Evolutionary conservation across 2,797 vertebrate genomes (phyloP).

Genomic region (Hippopotamyrus pictus): DNA sequence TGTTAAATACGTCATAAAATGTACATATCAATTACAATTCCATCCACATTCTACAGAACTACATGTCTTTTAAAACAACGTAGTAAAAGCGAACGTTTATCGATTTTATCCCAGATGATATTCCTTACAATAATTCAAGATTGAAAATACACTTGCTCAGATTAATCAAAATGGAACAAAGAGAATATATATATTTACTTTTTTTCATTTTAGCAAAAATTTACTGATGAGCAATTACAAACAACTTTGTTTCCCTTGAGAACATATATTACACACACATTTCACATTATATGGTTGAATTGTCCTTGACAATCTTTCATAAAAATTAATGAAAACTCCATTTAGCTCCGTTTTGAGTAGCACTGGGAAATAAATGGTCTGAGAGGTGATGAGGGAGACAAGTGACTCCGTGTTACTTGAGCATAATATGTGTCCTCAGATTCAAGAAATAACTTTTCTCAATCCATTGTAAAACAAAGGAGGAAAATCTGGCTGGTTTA

Average conservation of each 20-base stretch:
- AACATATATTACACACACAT: neutral
- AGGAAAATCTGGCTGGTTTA: neutral
- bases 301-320: neutral
- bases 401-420: neutral
- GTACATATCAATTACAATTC: neutral
- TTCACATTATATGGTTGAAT: neutral
- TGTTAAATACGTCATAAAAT: too few species aligned
- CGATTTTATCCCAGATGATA: neutral
- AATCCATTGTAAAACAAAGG: slow-evolving; percentile 25
- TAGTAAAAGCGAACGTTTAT: neutral
- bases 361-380: slow-evolving; percentile 33
- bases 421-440: neutral
- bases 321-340: neutral
- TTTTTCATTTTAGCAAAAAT: neutral
- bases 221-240: neutral
- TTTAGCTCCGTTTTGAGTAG: slow-evolving; percentile 27
- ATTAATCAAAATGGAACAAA: neutral
- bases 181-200: neutral
- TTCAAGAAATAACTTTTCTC: neutral
- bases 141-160: neutral
- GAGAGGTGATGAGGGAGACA: slow-evolving; percentile 1
- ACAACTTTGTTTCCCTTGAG: neutral
- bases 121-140: neutral
- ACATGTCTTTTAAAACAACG: neutral
- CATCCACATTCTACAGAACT: neutral